A percentile compares a stretch with the other conserved stretches of the same genome.
phyloP scores from a whole-genome alignment of 2,888 invertebrate genomes.

The Stenichneumon culpator region DNA sequence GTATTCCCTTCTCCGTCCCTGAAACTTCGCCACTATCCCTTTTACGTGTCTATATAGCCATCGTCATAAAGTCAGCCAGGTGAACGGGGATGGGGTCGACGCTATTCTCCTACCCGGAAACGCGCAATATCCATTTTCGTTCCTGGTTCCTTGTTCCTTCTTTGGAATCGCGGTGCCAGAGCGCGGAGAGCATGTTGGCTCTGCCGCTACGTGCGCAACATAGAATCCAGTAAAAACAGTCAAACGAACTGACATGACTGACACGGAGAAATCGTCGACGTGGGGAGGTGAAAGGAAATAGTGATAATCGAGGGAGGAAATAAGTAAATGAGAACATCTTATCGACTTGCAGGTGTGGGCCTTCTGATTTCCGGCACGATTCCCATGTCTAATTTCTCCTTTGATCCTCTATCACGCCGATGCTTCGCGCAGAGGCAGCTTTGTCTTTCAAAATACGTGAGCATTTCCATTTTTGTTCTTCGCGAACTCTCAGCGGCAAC shows the following conservation, averaged over 20 bases:
- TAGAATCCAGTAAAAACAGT: constrained; percentile 15
- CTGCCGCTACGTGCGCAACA: constrained; percentile 64
- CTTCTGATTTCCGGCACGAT: too few relatives aligned
- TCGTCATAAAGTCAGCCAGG: constrained; percentile 84
- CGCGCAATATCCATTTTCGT: constrained; percentile 46
- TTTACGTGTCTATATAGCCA: constrained; percentile 80
- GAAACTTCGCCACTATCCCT: constrained; percentile 68
- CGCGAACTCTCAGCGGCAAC: too few relatives aligned
- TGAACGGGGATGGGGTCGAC: constrained; percentile 78
- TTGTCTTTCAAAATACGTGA: too few relatives aligned
- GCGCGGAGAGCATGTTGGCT: constrained; percentile 70
- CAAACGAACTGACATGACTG: constrained; percentile 47
- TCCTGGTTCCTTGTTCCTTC: constrained; percentile 46
- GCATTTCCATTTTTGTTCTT: too few relatives aligned
- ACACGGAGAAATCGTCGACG: constrained; percentile 10
- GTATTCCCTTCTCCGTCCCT: constrained; percentile 53
- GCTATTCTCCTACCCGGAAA: constrained; percentile 67
- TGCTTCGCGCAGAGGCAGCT: too few relatives aligned
- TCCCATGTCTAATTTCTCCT: too few relatives aligned
- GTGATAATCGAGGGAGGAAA: constrained; percentile 22
- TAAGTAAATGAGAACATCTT: background rate
- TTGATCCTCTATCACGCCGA: too few relatives aligned
- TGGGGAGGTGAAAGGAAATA: constrained; percentile 4
- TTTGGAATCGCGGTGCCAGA: constrained; percentile 53
- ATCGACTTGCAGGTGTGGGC: too few relatives aligned